Evolutionary conservation across 1,140 invertebrate genomes (phyloP).

Genomic region (Ceratina japonica): DNA sequence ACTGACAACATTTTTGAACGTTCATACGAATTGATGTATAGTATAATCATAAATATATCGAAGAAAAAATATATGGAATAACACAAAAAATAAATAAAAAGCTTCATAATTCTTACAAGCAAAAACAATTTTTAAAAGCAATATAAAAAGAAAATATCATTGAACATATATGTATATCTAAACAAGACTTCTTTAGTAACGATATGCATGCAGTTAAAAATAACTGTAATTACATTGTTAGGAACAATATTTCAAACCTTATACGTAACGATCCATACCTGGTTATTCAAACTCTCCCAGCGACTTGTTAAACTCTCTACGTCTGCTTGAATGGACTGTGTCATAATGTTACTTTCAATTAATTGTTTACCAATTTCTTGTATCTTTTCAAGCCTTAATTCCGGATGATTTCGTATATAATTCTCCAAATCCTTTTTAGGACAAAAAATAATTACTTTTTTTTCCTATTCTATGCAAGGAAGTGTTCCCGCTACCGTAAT

Average conservation of each 20-base stretch:
- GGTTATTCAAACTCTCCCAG: conserved; percentile 85
- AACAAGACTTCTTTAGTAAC: conserved; percentile 10
- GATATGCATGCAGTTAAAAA: conserved; percentile 52
- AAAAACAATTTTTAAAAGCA: conserved; percentile 12
- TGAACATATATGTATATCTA: neutral
- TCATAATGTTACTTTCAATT: conserved; percentile 88
- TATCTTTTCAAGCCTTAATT: conserved; percentile 86
- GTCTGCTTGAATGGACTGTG: conserved; percentile 84
- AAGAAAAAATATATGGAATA: neutral
- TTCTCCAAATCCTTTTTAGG: conserved; percentile 87
- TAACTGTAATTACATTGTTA: conserved; percentile 32
- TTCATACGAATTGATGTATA: neutral
- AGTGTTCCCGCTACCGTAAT: neutral
- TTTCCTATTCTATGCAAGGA: neutral
- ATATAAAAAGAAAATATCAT: conserved; percentile 6
- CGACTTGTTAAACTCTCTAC: conserved; percentile 84
- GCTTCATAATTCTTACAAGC: neutral
- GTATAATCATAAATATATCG: neutral
- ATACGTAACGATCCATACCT: conserved; percentile 77
- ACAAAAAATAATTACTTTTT: conserved; percentile 34
- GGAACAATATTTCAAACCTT: conserved; percentile 18
- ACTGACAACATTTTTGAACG: neutral
- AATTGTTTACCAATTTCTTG: conserved; percentile 88
- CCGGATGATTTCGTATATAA: conserved; percentile 88
- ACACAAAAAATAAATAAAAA: neutral